Evolutionary conservation across 2,888 invertebrate species (phyloP).

Genomic region (Latheticus oryzae): DNA sequence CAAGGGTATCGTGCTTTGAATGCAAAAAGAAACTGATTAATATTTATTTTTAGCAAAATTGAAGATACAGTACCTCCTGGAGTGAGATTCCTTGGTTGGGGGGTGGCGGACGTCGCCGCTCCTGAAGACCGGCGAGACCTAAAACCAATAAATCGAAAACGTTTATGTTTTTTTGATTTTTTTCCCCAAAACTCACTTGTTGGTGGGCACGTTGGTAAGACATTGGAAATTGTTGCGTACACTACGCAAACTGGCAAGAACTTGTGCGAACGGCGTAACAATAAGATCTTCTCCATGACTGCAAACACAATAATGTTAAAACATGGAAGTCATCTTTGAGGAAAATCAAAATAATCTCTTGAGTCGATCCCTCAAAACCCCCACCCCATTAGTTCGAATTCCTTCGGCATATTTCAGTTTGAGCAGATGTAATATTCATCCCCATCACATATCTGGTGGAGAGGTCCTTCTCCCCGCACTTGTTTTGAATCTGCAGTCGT

Average conservation of each 20-base stretch:
- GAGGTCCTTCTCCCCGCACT: slow-evolving; percentile 39
- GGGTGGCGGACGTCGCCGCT: slow-evolving; percentile 77
- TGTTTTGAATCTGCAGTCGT: slow-evolving; percentile 43
- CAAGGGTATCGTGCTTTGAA: background rate
- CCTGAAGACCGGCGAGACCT: slow-evolving; percentile 85
- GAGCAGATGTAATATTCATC: slow-evolving; percentile 38
- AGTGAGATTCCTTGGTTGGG: slow-evolving; percentile 79
- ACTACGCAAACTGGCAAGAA: slow-evolving; percentile 97
- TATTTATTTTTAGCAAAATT: background rate
- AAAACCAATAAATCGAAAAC: slow-evolving; percentile 57
- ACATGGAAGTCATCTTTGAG: background rate
- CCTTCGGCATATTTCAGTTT: slow-evolving; percentile 41
- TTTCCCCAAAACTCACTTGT: slow-evolving; percentile 77
- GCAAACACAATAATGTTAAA: slow-evolving; percentile 53
- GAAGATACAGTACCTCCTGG: slow-evolving; percentile 74
- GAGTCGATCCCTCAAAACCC: slow-evolving; percentile 3
- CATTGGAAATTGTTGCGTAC: slow-evolving; percentile 98
- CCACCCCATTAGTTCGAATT: slow-evolving; percentile 23
- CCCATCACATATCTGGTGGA: slow-evolving; percentile 33
- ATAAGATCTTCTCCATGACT: slow-evolving; percentile 99
- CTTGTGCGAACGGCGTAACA: slow-evolving; percentile 99
- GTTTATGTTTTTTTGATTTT: background rate
- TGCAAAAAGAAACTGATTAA: background rate
- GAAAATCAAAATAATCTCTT: slow-evolving; percentile 9
- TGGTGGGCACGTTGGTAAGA: slow-evolving; percentile 92